Evolutionary conservation across 2,113 vertebrate species (phyloP), one percentile per base, ranked within the genome.

Genomic region (Campylorhamphus procurvoides): DNA sequence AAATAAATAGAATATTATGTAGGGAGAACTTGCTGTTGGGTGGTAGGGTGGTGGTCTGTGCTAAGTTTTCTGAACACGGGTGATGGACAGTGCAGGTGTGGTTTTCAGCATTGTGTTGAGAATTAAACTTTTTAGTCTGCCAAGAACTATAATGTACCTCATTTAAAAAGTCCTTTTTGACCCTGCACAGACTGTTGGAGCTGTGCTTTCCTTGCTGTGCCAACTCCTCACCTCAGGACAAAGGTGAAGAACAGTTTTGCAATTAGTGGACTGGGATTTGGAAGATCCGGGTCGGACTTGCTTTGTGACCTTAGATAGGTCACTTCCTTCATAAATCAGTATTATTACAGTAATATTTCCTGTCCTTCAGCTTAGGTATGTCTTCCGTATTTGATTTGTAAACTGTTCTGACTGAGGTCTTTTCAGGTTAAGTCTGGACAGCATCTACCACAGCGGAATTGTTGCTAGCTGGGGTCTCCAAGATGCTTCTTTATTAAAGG

Each of bases 271-370:
- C 56, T 93, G 84, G 49, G 60, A 89, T 90, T 89, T 0, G 0
- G 40, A 71, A 95, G 58, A 90, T 49, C 1, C 1, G 63, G 78
- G 64, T 95, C 92, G 80, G 73, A 25, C 52, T 95, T 86, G 72
- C 79, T 94, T 82, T 75, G 44, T 89, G 80, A 87, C 94, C 91
- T 94, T 80, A 52, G 64, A 24, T 71, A 86, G 93, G 93, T 96
- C 88, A 81, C 64, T 96, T 90, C 76, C 60, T 92, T 60, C 79
- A 67, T 95, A 93, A 90, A 93, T 96, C 92, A 88, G 78, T 46
- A 29, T 96, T 93, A 96, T 89, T 90, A 90, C 90, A 80, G 83
- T 94, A 95, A 92, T 96, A 89, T 91, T 95, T 97, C 88, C 90
- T 74, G 59, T 86, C 83, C 93, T 90, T 90, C 85, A 78, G 74